Base-by-base conservation (phyloP, 1,140 invertebrate genomes). In the Sycophaga agraensis region DNA sequence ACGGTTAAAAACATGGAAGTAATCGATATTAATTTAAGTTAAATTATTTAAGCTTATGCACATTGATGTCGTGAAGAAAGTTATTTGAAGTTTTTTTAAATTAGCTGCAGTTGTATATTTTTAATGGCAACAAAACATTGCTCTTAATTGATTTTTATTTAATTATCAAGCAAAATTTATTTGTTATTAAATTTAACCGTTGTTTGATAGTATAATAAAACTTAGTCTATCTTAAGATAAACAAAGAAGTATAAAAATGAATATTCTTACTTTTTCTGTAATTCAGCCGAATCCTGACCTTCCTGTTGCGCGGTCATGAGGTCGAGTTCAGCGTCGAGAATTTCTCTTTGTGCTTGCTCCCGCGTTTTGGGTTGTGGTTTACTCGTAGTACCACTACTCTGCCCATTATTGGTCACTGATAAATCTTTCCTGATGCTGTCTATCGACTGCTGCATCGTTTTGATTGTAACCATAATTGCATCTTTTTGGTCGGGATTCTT, bases 241-340 rank as follows among this genome's bases (percentile, higher is more conserved):
- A 31, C 4, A 9, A n/a, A n/a, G n/a, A n/a, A n/a, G n/a, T n/a
- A n/a, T n/a, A n/a, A n/a, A n/a, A n/a, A n/a, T n/a, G n/a, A n/a
- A n/a, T 37, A 11, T 24, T 35, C 11, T 42, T 58, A 63, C 70
- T 85, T 88, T 67, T 87, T 88, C 56, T 88, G 84, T 34, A 94
- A 72, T 62, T 90, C 89, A 0, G 86, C 83, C 1, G 88, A 87
- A 65, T 92, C 91, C 64, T 87, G 87, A 0, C 89, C 89, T 69
- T 88, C 87, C 71, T 91, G 89, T 70, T 93, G 89, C 63, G 90
- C 91, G 2, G 88, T 91, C 70, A 93, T 92, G 55, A 94, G 81
- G 75, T 96, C 93, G 66, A 96, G 76, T 77, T 96, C 93, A 0
- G 91, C 90, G 71, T 96, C 93, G 16, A 96, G 77, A 40, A 96